A percentile compares a stretch with the other conserved stretches of the same genome.
Conservation (phyloP, 35 echinoderm and acorn worm species). For the Heliocidaris tuberculata region DNA sequence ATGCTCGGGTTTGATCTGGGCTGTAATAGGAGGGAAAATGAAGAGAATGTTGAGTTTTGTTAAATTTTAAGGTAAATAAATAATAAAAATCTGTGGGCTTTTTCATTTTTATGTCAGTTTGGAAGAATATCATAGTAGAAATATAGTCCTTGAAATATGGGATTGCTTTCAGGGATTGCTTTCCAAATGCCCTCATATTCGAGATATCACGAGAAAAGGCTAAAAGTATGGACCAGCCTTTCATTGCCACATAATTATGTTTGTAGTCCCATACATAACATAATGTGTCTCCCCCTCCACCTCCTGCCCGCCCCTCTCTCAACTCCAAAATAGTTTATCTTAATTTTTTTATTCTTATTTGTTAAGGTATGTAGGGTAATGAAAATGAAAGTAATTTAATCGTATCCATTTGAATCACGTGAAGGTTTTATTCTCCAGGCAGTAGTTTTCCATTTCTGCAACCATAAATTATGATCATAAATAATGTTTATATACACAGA, state of each 20-base stretch:
- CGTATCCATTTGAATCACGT: neutral
- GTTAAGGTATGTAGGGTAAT: neutral
- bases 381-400: neutral
- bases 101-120: too few species aligned
- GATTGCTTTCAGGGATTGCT: too few species aligned
- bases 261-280: too few species aligned
- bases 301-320: too few species aligned
- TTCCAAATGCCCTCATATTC: too few species aligned
- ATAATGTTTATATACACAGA: neutral
- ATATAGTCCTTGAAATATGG: too few species aligned
- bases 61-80: neutral
- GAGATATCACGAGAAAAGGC: neutral
- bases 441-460: neutral
- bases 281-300: too few species aligned
- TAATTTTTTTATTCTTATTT: too few species aligned
- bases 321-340: too few species aligned
- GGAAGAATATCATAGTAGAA: neutral
- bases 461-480: neutral
- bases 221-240: neutral
- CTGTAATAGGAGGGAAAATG: constrained; percentile 28
- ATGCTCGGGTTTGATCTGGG: constrained; percentile 43
- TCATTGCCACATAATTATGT: too few species aligned
- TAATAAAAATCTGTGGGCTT: too few species aligned
- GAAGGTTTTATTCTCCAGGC: neutral
- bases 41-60: neutral